Conservation (phyloP, 2,888 invertebrate genomes). For the Molanna angustata region DNA sequence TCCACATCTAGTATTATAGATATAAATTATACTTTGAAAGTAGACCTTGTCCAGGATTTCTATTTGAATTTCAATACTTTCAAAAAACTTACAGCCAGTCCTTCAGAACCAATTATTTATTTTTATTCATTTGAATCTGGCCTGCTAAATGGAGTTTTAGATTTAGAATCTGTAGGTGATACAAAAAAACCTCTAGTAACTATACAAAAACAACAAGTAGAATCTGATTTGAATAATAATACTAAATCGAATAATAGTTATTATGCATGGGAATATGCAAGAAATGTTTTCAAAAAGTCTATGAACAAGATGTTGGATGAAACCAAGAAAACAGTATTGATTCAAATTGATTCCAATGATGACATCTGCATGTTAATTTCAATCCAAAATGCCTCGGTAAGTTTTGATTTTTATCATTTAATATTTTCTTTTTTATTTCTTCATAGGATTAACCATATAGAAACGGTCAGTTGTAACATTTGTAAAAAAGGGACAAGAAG, state of each 20-base stretch:
- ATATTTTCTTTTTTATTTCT: no score
- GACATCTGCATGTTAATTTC: slow-evolving; percentile 75
- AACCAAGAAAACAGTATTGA: slow-evolving; percentile 54
- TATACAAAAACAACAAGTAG: neutral
- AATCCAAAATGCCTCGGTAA: slow-evolving; percentile 71
- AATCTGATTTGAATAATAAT: no score
- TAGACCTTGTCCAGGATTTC: slow-evolving; percentile 61
- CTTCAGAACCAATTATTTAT: slow-evolving; percentile 53
- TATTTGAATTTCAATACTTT: slow-evolving; percentile 45
- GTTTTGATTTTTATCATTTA: slow-evolving; percentile 37
- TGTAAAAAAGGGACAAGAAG: no score
- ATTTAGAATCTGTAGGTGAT: slow-evolving; percentile 8
- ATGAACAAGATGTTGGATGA: no score
- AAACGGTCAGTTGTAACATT: no score
- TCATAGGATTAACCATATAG: no score
- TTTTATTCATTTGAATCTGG: slow-evolving; percentile 49
- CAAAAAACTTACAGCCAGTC: slow-evolving; percentile 48
- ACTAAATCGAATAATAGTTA: neutral
- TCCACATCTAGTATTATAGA: slow-evolving; percentile 61
- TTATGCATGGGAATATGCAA: no score
- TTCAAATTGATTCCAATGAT: slow-evolving; percentile 63
- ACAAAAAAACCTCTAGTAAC: neutral
- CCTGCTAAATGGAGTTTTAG: slow-evolving; percentile 4
- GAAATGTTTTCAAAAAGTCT: no score
- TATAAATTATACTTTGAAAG: slow-evolving; percentile 58